These are phyloP conservation scores for Rhinopomastus cyanomelas DNA, from an alignment of 2,113 vertebrate genomes.

Conservation along the genomic window DNA sequence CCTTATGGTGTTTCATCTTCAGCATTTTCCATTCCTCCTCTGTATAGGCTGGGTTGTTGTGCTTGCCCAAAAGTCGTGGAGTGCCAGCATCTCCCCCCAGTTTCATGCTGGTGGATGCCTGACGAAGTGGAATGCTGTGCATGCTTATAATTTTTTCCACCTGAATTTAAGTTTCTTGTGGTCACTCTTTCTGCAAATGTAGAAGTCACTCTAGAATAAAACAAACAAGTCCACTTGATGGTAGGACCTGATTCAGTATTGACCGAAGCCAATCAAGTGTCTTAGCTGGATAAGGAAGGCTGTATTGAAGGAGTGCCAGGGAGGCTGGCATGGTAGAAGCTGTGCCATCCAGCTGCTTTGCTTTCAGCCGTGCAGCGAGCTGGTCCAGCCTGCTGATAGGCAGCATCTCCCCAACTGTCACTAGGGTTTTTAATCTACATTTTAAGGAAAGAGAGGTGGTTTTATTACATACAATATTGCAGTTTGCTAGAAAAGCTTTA, in stretches of 20 bases:
- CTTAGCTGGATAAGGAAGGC: neutral
- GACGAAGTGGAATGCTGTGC: rapidly evolving
- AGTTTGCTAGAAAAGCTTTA: neutral
- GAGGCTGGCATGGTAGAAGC: neutral
- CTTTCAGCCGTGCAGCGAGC: rapidly evolving
- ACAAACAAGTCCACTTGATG: neutral
- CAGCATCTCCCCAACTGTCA: rapidly evolving
- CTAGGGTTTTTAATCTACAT: neutral
- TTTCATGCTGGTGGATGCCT: neutral
- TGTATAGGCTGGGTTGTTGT: neutral
- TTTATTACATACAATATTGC: neutral
- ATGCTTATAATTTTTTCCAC: neutral
- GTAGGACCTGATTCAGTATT: neutral
- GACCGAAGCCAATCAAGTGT: neutral
- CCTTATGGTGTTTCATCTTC: neutral
- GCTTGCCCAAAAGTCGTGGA: neutral
- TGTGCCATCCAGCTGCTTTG: neutral
- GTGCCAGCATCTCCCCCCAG: neutral
- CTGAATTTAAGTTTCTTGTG: neutral
- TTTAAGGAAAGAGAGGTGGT: neutral
- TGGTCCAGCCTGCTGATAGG: neutral
- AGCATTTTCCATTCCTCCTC: neutral
- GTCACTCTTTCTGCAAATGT: neutral
- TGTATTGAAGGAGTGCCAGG: neutral
- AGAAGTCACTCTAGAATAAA: neutral